These are phyloP conservation scores for Propithecus coquereli DNA, from an alignment of 2,113 vertebrate genomes.

Conservation along the genomic window DNA sequence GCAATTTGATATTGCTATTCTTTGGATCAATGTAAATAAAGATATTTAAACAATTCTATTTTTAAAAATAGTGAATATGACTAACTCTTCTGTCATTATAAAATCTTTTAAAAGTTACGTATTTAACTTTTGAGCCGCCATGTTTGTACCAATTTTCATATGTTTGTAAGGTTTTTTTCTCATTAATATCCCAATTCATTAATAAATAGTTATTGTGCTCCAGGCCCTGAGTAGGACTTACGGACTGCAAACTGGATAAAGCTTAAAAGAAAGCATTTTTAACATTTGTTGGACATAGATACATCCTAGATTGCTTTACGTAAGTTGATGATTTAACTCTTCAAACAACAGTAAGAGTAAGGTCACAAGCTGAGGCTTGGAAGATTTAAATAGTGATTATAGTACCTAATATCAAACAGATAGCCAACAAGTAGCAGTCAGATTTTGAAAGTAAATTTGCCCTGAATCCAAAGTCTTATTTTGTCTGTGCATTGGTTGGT, in stretches of 20 bases:
- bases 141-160: not conserved
- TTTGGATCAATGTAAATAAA: not conserved
- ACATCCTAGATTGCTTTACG: fast-evolving
- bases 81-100: not conserved
- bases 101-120: not conserved
- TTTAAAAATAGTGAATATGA: not conserved
- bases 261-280: not conserved
- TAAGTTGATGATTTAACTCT: not conserved
- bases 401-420: not conserved
- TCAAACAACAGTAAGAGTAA: not conserved
- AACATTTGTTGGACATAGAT: not conserved
- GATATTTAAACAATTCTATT: not conserved
- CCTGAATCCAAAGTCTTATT: not conserved
- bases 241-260: not conserved
- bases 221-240: not conserved
- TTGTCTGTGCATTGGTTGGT: not conserved
- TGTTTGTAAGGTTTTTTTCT: not conserved
- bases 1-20: not conserved
- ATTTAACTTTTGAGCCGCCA: not conserved
- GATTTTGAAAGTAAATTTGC: not conserved
- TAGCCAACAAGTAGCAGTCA: not conserved
- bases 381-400: not conserved
- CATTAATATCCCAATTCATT: not conserved
- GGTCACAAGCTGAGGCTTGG: not conserved
- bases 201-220: not conserved